phyloP scores from a whole-genome alignment of 2,888 invertebrate species.

The Tenthredo livida region DNA sequence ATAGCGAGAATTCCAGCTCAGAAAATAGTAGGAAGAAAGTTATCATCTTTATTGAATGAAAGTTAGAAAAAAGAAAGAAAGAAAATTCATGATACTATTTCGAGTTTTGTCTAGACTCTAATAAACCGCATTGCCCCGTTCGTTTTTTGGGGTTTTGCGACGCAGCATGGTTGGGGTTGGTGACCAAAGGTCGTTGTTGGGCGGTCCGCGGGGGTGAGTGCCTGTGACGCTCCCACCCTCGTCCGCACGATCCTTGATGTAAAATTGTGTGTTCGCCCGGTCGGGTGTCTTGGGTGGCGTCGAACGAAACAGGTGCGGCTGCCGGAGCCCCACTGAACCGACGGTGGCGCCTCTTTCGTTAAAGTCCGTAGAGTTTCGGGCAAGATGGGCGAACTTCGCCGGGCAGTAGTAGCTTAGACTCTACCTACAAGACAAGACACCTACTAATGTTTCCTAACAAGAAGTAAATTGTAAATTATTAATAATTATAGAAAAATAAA shows the following conservation, averaged over 20 bases:
- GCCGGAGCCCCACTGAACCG: conserved; percentile 58
- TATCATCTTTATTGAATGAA: not conserved
- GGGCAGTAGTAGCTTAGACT: conserved; percentile 77
- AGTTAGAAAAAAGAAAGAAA: not conserved
- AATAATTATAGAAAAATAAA: conserved; percentile 46
- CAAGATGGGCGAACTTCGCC: conserved; percentile 77
- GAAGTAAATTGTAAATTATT: conserved; percentile 71
- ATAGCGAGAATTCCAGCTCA: not conserved
- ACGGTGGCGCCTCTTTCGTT: conserved; percentile 68
- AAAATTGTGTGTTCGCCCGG: not conserved
- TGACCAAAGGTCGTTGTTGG: conserved; percentile 46
- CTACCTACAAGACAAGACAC: conserved; percentile 75
- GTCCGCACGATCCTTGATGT: not conserved
- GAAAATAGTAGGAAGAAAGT: not conserved
- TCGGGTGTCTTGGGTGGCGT: conserved; percentile 21
- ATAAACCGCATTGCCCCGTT: not conserved
- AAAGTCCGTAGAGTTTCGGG: conserved; percentile 70
- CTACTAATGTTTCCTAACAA: conserved; percentile 69
- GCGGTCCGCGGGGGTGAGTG: conserved; percentile 36
- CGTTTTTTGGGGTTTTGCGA: conserved; percentile 25
- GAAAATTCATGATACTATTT: not conserved
- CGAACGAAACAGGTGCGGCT: conserved; percentile 71
- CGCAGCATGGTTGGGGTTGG: conserved; percentile 30
- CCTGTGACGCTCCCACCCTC: not conserved
- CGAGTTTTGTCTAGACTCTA: conserved; percentile 6